These are phyloP conservation scores for Plutella xylostella DNA, from an alignment of 2,888 invertebrate species.

Conservation along the genomic window DNA sequence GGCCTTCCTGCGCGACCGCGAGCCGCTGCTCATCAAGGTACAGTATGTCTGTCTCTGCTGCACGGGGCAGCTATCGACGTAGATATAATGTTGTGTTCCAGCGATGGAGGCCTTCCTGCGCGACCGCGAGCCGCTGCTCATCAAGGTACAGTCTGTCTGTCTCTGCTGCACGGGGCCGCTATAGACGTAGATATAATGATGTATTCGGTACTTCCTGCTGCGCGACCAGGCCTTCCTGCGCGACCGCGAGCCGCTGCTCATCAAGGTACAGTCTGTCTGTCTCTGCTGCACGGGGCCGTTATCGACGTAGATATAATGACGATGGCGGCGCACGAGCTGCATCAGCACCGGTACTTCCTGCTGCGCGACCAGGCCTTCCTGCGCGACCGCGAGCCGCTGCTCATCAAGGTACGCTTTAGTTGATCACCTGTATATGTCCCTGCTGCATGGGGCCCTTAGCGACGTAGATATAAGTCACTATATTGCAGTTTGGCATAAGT, in stretches of 20 bases:
- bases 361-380: slow-evolving; percentile 89
- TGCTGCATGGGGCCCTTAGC: too few species aligned
- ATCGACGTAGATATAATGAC: slow-evolving; percentile 89
- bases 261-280: slow-evolving; percentile 30
- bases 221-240: slow-evolving; percentile 89
- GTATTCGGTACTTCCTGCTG: slow-evolving; percentile 88
- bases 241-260: slow-evolving; percentile 72
- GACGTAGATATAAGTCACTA: too few species aligned
- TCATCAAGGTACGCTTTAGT: slow-evolving; percentile 45
- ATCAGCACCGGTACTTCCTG: slow-evolving; percentile 90
- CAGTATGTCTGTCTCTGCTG: too few species aligned
- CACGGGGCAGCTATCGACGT: too few species aligned
- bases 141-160: slow-evolving; percentile 30
- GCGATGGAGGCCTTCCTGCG: slow-evolving; percentile 90
- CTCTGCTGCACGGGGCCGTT: slow-evolving; percentile 51
- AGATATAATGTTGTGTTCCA: too few species aligned
- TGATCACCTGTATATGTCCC: too few species aligned
- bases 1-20: slow-evolving; percentile 86
- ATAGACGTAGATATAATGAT: too few species aligned
- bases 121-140: slow-evolving; percentile 72
- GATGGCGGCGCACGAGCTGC: slow-evolving; percentile 80
- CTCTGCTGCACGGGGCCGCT: slow-evolving; percentile 40
- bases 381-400: slow-evolving; percentile 75
- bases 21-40: slow-evolving; percentile 60
- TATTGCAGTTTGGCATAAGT: too few species aligned